Conservation (phyloP, 2,797 vertebrate species). For the Chloroceryle amazona region DNA sequence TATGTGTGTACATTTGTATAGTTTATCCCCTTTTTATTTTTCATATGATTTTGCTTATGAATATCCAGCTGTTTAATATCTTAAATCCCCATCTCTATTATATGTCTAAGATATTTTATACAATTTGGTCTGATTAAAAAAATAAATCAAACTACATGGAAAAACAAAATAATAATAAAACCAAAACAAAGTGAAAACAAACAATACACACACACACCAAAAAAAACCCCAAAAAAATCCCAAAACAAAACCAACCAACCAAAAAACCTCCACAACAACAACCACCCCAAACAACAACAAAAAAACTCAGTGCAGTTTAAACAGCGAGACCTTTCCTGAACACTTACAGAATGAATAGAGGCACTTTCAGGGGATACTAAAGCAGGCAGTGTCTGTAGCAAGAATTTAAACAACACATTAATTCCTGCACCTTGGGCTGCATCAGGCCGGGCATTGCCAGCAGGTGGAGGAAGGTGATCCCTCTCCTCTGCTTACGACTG, state of each 20-base stretch:
- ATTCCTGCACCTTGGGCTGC: neutral
- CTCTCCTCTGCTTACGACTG: neutral
- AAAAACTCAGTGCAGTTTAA: neutral
- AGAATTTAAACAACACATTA: neutral
- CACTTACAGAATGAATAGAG: neutral
- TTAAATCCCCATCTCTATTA: neutral
- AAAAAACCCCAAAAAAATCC: too few relatives aligned
- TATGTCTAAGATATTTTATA: neutral
- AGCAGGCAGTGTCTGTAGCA: neutral
- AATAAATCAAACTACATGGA: too few relatives aligned
- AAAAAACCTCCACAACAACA: too few relatives aligned
- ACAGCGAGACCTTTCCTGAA: neutral
- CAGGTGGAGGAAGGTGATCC: neutral
- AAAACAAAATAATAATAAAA: too few relatives aligned
- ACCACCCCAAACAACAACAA: too few relatives aligned
- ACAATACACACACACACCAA: too few relatives aligned
- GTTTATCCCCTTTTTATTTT: neutral
- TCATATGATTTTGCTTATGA: neutral
- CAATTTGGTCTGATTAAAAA: neutral
- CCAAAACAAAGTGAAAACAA: too few relatives aligned
- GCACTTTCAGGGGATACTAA: neutral
- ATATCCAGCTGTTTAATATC: neutral
- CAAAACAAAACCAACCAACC: too few relatives aligned
- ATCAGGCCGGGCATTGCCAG: neutral
- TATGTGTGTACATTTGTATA: neutral